A percentile compares a stretch with the other conserved stretches of the same genome.
Evolutionary conservation across 2,797 vertebrate genomes (phyloP).

Genomic region (Poeciliopsis presidionis): DNA sequence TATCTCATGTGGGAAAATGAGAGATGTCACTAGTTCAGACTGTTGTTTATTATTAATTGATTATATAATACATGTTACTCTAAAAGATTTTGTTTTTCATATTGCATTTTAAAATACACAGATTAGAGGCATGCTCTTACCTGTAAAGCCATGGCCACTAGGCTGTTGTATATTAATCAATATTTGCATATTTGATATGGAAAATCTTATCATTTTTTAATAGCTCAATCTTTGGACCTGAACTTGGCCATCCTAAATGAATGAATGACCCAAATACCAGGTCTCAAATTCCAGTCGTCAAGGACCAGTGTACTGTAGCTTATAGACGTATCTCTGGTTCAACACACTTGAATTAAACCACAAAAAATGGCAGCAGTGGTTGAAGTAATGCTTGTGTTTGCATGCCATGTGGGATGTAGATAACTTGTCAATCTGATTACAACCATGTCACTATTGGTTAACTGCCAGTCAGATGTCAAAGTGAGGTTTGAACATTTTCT

Average conservation of each 20-base stretch:
- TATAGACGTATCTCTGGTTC: not conserved
- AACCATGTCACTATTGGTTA: not conserved
- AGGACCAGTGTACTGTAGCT: not conserved
- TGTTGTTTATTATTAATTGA: constrained; percentile 9
- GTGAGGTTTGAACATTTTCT: not conserved
- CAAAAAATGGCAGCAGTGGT: no score
- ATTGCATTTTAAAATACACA: constrained; percentile 8
- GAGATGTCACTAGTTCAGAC: constrained; percentile 26
- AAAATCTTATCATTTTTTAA: not conserved
- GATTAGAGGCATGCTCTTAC: constrained; percentile 18
- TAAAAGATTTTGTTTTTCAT: constrained; percentile 15
- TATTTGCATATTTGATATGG: not conserved
- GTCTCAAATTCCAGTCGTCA: not conserved
- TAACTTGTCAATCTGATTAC: not conserved
- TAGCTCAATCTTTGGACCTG: not conserved
- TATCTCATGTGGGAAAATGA: constrained; percentile 40
- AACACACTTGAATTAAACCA: not conserved
- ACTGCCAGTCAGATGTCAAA: not conserved
- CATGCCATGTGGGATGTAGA: no score
- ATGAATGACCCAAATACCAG: not conserved
- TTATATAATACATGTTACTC: constrained; percentile 1
- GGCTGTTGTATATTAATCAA: not conserved
- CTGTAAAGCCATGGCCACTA: constrained; percentile 13
- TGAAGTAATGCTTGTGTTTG: no score
- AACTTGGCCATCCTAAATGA: not conserved